Evolutionary conservation across 2,888 invertebrate genomes (phyloP).

Genomic region (Yponomeuta plumbellus): DNA sequence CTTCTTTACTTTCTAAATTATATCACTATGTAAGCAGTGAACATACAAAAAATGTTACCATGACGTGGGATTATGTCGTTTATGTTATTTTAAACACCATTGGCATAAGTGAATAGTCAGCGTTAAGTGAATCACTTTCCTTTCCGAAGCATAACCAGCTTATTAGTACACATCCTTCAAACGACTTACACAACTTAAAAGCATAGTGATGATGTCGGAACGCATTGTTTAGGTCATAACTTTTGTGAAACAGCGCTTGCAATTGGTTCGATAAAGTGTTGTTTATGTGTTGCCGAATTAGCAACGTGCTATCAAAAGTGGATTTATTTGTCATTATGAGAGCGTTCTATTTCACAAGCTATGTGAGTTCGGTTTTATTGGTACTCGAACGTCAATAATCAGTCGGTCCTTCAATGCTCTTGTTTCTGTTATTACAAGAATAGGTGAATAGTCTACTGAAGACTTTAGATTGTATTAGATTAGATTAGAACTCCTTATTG

Average conservation of each 20-base stretch:
- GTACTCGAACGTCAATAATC: not conserved
- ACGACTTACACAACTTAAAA: not conserved
- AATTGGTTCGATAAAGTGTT: not conserved
- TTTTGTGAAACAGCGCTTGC: not conserved
- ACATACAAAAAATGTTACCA: not conserved
- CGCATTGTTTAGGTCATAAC: not conserved
- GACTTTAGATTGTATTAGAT: too few relatives aligned
- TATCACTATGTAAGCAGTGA: not conserved
- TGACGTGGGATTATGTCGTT: not conserved
- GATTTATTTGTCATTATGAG: not conserved
- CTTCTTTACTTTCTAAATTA: not conserved
- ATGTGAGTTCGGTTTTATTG: not conserved
- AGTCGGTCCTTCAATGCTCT: too few relatives aligned
- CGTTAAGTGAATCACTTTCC: not conserved
- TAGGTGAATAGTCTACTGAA: too few relatives aligned
- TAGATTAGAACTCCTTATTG: too few relatives aligned
- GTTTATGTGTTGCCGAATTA: not conserved
- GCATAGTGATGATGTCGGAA: not conserved
- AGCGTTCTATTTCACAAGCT: not conserved
- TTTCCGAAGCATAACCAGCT: not conserved
- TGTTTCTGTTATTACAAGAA: too few relatives aligned
- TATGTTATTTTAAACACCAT: not conserved
- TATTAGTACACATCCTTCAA: not conserved
- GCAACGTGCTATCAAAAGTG: constrained; percentile 2
- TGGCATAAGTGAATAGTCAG: not conserved